Percentiles rank a stretch among this genome's conserved stretches.
Evolutionary conservation across 2,113 vertebrate species (phyloP).

Genomic region (Indri indri): DNA sequence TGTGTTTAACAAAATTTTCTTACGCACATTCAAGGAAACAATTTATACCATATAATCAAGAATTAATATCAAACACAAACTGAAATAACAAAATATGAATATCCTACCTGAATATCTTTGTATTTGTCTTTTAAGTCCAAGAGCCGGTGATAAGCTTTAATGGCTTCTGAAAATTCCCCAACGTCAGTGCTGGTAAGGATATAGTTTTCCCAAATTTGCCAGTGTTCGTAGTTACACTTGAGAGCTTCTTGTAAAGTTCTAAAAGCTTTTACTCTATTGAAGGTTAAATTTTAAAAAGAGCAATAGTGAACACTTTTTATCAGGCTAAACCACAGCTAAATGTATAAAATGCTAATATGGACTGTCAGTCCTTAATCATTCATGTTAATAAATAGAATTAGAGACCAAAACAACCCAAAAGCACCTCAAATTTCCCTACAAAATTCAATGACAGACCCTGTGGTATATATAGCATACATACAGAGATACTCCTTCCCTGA

Average conservation of each 20-base stretch:
- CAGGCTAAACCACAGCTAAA: not conserved
- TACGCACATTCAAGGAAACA: slow-evolving; percentile 31
- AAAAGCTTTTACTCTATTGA: slow-evolving; percentile 92
- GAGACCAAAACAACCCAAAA: not conserved
- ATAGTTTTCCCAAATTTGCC: slow-evolving; percentile 99
- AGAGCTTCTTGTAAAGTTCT: slow-evolving; percentile 96
- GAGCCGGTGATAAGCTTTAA: slow-evolving; percentile 96
- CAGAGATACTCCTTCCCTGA: not conserved
- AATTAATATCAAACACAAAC: slow-evolving; percentile 32
- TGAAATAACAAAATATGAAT: slow-evolving; percentile 36
- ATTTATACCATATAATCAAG: not conserved
- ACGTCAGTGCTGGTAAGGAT: slow-evolving; percentile 92
- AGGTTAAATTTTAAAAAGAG: slow-evolving; percentile 43
- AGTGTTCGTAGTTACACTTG: slow-evolving; percentile 97
- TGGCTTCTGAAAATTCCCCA: slow-evolving; percentile 94
- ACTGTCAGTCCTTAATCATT: not conserved
- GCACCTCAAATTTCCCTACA: not conserved
- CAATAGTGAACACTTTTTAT: not conserved
- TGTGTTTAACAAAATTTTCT: slow-evolving; percentile 19
- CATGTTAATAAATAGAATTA: not conserved
- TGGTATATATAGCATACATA: not conserved
- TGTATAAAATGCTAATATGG: not conserved
- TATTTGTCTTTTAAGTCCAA: slow-evolving; percentile 95
- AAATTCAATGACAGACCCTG: not conserved
- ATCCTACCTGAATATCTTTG: slow-evolving; percentile 94